These are phyloP conservation scores for Chaitophorus viminalis DNA, from an alignment of 2,888 invertebrate genomes.

Conservation along the genomic window DNA sequence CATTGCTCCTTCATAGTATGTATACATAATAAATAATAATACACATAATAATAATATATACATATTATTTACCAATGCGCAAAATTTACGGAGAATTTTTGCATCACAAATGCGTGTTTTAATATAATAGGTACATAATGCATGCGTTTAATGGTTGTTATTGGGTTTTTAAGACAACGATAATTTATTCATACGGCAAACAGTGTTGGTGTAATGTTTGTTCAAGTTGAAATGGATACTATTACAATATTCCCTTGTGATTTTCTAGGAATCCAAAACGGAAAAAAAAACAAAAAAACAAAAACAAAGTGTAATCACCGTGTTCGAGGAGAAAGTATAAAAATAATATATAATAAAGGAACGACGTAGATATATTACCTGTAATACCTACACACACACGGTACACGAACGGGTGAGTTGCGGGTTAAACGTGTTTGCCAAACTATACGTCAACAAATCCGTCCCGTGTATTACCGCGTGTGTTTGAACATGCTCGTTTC, in stretches of 20 bases:
- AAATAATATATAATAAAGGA: no score
- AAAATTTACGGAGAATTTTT: background rate
- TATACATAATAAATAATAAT: no score
- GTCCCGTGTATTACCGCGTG: background rate
- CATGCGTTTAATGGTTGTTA: background rate
- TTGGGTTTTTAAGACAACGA: background rate
- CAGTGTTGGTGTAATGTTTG: background rate
- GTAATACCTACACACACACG: no score
- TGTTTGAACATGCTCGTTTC: background rate
- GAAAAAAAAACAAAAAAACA: no score
- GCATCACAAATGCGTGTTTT: background rate
- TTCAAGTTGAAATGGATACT: background rate
- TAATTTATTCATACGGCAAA: background rate
- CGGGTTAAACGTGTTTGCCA: constrained; percentile 1
- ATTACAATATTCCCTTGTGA: no score
- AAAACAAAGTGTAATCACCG: background rate
- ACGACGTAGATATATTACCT: no score
- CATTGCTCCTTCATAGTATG: background rate
- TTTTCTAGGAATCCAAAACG: background rate
- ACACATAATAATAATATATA: no score
- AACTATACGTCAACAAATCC: background rate
- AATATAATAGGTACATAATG: no score
- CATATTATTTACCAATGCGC: no score
- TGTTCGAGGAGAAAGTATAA: constrained; percentile 16
- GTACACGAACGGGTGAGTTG: background rate